These are phyloP conservation scores for Tetramorium bicarinatum DNA, from an alignment of 2,888 invertebrate genomes.

Conservation along the genomic window DNA sequence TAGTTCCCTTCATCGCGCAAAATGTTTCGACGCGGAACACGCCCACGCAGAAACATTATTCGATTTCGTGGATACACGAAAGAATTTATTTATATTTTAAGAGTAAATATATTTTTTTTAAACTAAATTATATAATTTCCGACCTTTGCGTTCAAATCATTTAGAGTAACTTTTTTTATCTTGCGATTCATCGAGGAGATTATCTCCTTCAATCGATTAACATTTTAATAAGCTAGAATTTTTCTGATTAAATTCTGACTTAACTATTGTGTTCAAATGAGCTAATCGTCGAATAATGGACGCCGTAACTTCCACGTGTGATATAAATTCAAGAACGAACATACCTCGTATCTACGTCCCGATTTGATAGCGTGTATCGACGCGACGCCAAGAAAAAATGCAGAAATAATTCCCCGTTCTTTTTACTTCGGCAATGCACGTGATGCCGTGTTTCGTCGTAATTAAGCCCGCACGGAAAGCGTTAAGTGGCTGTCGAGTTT, in stretches of 20 bases:
- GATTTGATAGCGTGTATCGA: conserved; percentile 9
- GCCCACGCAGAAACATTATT: not conserved
- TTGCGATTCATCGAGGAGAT: not conserved
- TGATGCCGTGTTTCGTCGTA: conserved; percentile 40
- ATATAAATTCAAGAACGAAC: not conserved
- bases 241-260: conserved; percentile 1
- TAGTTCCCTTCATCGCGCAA: conserved; percentile 3
- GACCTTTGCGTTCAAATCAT: not conserved
- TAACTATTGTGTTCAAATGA: not conserved
- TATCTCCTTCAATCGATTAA: not conserved
- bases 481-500: conserved; percentile 46
- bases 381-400: not conserved
- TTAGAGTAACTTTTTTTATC: not conserved
- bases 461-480: conserved; percentile 36
- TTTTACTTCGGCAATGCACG: conserved; percentile 22
- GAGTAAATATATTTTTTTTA: not conserved
- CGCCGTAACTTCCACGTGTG: no score
- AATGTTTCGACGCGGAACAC: conserved; percentile 42
- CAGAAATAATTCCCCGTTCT: conserved; percentile 13
- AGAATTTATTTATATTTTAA: not conserved
- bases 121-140: not conserved
- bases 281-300: not conserved
- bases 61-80: conserved; percentile 9
- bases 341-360: no score
- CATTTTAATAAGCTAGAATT: not conserved